Evolutionary conservation across 2,888 invertebrate genomes (phyloP).

Genomic region (Herminia tarsipennalis): DNA sequence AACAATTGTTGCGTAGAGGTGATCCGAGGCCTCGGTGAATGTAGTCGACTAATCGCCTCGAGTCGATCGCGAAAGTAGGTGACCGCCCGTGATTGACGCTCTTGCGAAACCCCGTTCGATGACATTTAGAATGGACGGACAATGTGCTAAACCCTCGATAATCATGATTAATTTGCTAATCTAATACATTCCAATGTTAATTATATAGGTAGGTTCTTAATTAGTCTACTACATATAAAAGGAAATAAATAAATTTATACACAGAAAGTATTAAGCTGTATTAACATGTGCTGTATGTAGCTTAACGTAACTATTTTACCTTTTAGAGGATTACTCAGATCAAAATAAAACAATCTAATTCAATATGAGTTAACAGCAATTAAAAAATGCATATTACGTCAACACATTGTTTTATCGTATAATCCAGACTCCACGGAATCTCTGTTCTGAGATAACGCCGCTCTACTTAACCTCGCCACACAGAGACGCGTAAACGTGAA

Average conservation of each 20-base stretch:
- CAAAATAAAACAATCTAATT: background rate
- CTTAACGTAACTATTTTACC: too few relatives aligned
- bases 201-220: too few relatives aligned
- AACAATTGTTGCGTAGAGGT: constrained; percentile 86
- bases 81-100: constrained; percentile 84
- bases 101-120: constrained; percentile 84
- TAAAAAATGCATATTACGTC: constrained; percentile 29
- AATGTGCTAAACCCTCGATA: constrained; percentile 72
- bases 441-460: constrained; percentile 83
- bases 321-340: background rate
- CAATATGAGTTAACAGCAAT: constrained; percentile 12
- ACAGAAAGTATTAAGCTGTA: too few relatives aligned
- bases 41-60: constrained; percentile 81
- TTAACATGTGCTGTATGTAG: too few relatives aligned
- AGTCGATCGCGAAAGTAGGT: constrained; percentile 85
- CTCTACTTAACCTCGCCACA: constrained; percentile 85
- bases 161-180: constrained; percentile 76
- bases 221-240: background rate
- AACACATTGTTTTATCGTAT: constrained; percentile 56
- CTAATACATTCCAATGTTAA: too few relatives aligned
- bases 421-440: constrained; percentile 78
- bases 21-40: constrained; percentile 82
- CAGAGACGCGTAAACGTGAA: constrained; percentile 84
- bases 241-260: background rate
- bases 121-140: constrained; percentile 82